Evolutionary conservation across 2,113 vertebrate species (phyloP).

Genomic region (Urocolius indicus): DNA sequence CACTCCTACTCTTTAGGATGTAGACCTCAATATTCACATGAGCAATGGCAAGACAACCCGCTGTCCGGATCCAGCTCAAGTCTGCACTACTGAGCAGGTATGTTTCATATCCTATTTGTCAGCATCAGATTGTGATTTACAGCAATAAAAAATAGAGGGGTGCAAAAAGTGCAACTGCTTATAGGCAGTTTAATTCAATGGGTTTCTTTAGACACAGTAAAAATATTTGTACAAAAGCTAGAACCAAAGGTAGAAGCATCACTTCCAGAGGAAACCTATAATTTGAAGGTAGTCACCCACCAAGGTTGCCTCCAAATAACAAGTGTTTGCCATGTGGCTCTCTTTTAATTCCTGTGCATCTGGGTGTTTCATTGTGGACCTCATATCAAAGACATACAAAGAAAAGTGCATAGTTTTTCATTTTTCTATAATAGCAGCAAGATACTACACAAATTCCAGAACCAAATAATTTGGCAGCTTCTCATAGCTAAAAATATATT

Average conservation of each 20-base stretch:
- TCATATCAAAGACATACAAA: background rate
- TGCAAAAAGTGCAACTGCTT: background rate
- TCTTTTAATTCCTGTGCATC: background rate
- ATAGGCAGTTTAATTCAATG: background rate
- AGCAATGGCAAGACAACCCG: background rate
- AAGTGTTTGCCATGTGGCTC: background rate
- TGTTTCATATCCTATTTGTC: background rate
- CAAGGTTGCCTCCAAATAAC: background rate
- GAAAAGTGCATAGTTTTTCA: background rate
- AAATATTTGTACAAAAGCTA: background rate
- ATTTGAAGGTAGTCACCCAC: background rate
- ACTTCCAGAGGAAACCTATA: background rate
- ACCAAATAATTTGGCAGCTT: constrained; percentile 27
- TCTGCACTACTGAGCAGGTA: background rate
- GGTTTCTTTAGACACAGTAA: background rate
- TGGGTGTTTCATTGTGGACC: background rate
- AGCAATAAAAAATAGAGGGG: background rate
- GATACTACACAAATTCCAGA: constrained; percentile 45
- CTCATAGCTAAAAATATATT: constrained; percentile 27
- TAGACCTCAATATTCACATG: background rate
- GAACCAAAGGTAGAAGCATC: background rate
- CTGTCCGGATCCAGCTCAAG: background rate
- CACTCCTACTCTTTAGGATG: background rate
- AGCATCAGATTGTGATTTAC: background rate
- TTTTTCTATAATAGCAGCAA: background rate